Evolutionary conservation across 2,113 vertebrate genomes (phyloP), one percentile per base, ranked within the genome.

Genomic region (Carlito syrichta): DNA sequence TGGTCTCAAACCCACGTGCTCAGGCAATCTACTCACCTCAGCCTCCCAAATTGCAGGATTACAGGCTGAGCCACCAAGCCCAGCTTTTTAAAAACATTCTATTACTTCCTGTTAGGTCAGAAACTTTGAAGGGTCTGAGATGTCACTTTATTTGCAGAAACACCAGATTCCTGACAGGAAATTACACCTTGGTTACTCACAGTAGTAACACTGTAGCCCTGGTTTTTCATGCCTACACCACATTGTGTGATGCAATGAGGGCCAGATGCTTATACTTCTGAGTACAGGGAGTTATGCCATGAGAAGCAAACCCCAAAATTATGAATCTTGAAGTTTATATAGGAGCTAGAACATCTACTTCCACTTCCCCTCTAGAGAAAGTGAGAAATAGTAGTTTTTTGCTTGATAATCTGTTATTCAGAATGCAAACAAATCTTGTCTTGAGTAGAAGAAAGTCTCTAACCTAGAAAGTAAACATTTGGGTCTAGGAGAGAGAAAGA

Each of bases 61-160:
- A n/a, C n/a, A n/a, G n/a, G n/a, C n/a, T n/a, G n/a, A n/a, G n/a
- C n/a, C n/a, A n/a, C n/a, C n/a, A n/a, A n/a, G n/a, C n/a, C 35
- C 27, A 32, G 6, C 71, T 93, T 93, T 78, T 71, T n/a, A n/a
- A n/a, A n/a, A 86, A 89, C 35, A 74, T 73, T 95, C 88, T 82
- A 68, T 22, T 60, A 25, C 50, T 82, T 73, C 19, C 43, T 89
- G 6, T 77, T 83, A 84, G 79, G 14, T 56, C 8, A 91, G 48
- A 74, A 94, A 69, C 20, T 63, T 52, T 74, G 54, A 89, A 66
- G 30, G 11, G 32, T 74, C 13, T 30, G 63, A 82, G 48, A 16
- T 63, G 32, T 35, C 87, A 27, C 60, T 20, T 35, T 62, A 6
- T 40, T 81, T 66, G 66, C 38, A 40, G 71, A 69, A 84, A 76